These are phyloP conservation scores for Baccha elongata DNA, from an alignment of 2,888 invertebrate genomes.

Conservation along the genomic window DNA sequence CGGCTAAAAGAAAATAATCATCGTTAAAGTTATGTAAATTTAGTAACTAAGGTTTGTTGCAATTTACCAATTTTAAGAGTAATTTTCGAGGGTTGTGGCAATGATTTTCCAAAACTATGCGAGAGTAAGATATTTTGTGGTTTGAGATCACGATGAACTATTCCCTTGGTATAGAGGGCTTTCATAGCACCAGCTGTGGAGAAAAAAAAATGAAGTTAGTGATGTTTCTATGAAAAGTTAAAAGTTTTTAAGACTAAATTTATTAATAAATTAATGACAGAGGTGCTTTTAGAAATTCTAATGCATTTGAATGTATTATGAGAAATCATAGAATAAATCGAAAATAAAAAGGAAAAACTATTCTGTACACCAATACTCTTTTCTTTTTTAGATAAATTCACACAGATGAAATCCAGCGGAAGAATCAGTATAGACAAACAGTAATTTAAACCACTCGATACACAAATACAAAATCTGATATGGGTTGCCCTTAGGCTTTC, in stretches of 20 bases:
- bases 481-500: too few species aligned
- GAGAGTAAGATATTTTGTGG: conserved; percentile 99
- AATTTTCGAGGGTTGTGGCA: conserved; percentile 90
- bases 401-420: too few species aligned
- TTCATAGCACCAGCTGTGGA: conserved; percentile 96
- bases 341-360: too few species aligned
- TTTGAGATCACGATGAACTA: conserved; percentile 99
- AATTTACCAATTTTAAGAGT: conserved; percentile 94
- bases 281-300: too few species aligned
- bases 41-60: background rate
- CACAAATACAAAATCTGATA: too few species aligned
- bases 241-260: background rate
- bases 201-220: conserved; percentile 18
- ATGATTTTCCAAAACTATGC: conserved; percentile 84
- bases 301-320: too few species aligned
- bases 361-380: too few species aligned
- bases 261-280: conserved; percentile 1
- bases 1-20: conserved; percentile 86
- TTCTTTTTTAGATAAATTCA: too few species aligned
- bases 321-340: too few species aligned
- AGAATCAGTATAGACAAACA: too few species aligned
- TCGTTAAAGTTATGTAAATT: background rate
- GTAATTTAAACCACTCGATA: too few species aligned
- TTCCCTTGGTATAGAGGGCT: conserved; percentile 97
- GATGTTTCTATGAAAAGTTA: background rate